phyloP scores from a whole-genome alignment of 92 coral and sea anemone genomes.

The Parazoanthus swiftii region DNA sequence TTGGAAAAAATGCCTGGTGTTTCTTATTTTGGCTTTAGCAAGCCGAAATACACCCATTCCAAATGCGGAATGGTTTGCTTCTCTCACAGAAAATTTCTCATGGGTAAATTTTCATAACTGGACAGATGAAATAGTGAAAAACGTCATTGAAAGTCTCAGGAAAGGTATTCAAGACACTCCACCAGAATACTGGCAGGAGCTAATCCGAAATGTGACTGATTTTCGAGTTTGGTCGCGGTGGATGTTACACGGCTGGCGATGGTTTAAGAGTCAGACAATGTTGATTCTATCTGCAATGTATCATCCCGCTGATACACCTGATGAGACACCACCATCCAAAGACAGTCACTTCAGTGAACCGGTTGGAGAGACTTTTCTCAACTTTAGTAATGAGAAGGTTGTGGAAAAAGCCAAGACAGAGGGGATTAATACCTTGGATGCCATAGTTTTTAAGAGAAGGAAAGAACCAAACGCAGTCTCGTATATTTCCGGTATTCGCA shows the following conservation, averaged over 20 bases:
- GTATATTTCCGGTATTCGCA: neutral
- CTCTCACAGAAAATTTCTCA: neutral
- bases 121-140: neutral
- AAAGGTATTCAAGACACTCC: neutral
- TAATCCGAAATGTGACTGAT: constrained; percentile 2
- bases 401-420: neutral
- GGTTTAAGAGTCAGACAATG: neutral
- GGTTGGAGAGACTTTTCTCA: neutral
- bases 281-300: neutral
- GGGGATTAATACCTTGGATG: neutral
- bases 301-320: neutral
- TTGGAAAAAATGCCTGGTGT: neutral
- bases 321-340: neutral
- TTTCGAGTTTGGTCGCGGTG: neutral
- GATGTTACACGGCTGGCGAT: neutral
- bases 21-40: neutral
- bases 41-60: neutral
- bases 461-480: neutral
- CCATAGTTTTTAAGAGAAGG: neutral
- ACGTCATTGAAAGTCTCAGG: too few species aligned
- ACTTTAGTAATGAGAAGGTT: neutral
- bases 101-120: constrained; percentile 1
- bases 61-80: neutral
- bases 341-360: neutral
- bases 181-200: constrained; percentile 4